Conservation (phyloP, 1,140 invertebrate species). For the Trichonephila inaurata region DNA sequence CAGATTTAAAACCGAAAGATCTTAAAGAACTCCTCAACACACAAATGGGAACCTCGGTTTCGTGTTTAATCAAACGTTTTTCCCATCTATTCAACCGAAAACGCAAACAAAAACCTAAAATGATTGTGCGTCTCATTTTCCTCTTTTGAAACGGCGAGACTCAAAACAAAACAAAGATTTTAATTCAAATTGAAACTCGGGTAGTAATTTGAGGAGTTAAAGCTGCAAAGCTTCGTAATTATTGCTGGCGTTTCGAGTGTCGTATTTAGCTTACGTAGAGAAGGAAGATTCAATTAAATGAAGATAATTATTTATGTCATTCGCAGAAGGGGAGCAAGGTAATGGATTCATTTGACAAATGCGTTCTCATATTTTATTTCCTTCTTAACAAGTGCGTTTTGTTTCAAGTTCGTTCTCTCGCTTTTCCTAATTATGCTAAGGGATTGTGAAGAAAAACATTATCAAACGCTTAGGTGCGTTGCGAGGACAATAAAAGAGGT, state of each 20-base stretch:
- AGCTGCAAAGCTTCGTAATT: conserved; percentile 34
- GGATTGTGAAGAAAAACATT: conserved; percentile 24
- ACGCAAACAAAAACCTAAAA: background rate
- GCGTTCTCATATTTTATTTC: conserved; percentile 40
- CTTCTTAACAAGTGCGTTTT: conserved; percentile 17
- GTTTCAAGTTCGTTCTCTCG: background rate
- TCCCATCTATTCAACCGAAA: background rate
- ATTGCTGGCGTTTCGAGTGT: conserved; percentile 9
- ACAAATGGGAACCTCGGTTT: background rate
- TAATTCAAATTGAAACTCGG: conserved; percentile 7
- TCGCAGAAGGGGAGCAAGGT: conserved; percentile 21
- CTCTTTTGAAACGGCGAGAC: background rate
- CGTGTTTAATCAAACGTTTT: conserved; percentile 15
- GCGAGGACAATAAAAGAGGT: conserved; percentile 29
- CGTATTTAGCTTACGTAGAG: conserved; percentile 15
- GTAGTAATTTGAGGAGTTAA: conserved; percentile 26
- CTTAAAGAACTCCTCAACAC: background rate
- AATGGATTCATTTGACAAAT: conserved; percentile 57
- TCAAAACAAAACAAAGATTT: conserved; percentile 4
- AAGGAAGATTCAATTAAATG: conserved; percentile 66
- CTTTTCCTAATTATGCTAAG: conserved; percentile 20
- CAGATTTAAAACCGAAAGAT: too few species aligned
- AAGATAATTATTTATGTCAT: conserved; percentile 70
- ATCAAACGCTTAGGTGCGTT: background rate
- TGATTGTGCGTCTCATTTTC: background rate